These are phyloP conservation scores for Seriola dumerili DNA, from an alignment of 2,113 vertebrate genomes.

Conservation along the genomic window DNA sequence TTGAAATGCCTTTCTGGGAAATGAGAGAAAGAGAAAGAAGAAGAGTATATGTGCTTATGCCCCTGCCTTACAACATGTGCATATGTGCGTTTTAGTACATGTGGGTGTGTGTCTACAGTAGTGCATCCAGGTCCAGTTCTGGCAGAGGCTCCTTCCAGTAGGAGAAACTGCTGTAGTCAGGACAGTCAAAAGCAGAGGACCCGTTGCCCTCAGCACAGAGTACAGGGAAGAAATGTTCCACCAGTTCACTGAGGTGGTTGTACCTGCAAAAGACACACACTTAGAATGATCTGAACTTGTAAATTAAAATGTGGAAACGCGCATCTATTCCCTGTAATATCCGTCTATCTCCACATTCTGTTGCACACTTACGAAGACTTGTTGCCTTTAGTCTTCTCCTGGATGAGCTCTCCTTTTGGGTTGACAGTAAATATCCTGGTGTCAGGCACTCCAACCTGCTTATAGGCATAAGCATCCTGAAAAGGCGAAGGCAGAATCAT, in stretches of 20 bases:
- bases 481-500: not conserved
- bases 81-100: not conserved
- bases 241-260: constrained; percentile 87
- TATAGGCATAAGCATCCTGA: constrained; percentile 90
- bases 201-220: constrained; percentile 59
- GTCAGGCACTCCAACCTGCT: constrained; percentile 89
- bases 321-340: not conserved
- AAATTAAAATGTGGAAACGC: not conserved
- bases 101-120: constrained; percentile 59
- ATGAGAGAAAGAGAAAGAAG: not conserved
- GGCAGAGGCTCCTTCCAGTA: constrained; percentile 88
- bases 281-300: not conserved
- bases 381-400: constrained; percentile 89
- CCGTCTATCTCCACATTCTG: not conserved
- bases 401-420: constrained; percentile 92
- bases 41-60: not conserved
- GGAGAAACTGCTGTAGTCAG: constrained; percentile 89
- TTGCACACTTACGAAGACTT: constrained; percentile 90
- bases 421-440: constrained; percentile 93
- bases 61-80: not conserved
- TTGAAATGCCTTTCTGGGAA: constrained; percentile 3
- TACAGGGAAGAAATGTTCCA: constrained; percentile 93
- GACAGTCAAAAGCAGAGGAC: constrained; percentile 77
- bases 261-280: constrained; percentile 83
- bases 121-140: constrained; percentile 74